A percentile compares a stretch with the other conserved stretches of the same genome.
These are phyloP conservation scores for Podilymbus podiceps DNA, from an alignment of 2,113 vertebrate species.

Conservation along the genomic window DNA sequence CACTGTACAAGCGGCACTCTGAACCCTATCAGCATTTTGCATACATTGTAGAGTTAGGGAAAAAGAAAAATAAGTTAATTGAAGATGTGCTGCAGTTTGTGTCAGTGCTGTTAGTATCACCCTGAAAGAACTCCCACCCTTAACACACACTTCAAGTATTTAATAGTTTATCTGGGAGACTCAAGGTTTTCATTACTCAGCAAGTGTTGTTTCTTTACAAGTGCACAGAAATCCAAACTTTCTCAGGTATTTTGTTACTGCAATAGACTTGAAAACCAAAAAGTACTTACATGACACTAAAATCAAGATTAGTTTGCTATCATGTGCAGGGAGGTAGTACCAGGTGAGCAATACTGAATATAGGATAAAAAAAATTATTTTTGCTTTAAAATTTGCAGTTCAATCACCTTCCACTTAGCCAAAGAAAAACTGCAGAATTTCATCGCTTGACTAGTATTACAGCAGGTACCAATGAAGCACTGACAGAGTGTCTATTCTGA, in stretches of 20 bases:
- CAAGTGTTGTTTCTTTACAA: neutral
- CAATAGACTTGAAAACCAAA: neutral
- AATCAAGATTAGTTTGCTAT: neutral
- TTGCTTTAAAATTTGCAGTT: neutral
- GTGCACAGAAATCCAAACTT: neutral
- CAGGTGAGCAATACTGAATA: neutral
- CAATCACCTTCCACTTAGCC: neutral
- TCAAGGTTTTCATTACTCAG: neutral
- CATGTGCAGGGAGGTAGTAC: neutral
- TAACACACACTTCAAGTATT: neutral
- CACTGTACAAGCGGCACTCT: neutral
- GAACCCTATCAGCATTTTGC: conserved; percentile 13
- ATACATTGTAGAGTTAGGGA: neutral
- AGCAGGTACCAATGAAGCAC: neutral
- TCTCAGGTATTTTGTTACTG: neutral
- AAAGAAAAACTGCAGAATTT: neutral
- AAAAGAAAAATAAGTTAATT: conserved; percentile 30
- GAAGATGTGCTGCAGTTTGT: neutral
- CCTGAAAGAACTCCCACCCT: conserved; percentile 1
- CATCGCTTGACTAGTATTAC: neutral
- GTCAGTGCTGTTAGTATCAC: neutral
- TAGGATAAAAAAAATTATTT: neutral
- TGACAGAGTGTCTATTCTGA: neutral
- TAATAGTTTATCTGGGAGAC: neutral
- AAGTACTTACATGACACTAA: neutral